These are phyloP conservation scores for Leptopilina syphax DNA, from an alignment of 2,888 invertebrate species.

Conservation along the genomic window DNA sequence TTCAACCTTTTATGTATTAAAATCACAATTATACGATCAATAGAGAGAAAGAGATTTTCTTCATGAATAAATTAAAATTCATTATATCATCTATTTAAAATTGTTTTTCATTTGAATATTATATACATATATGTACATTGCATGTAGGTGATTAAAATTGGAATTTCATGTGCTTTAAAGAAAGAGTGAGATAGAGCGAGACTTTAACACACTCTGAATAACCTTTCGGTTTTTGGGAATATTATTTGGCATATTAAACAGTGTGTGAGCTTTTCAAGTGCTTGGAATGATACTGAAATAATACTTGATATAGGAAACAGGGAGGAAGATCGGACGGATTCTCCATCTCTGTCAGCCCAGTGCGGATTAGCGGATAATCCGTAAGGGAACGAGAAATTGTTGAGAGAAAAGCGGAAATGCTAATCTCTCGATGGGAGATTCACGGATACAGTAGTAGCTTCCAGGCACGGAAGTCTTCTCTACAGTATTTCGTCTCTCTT, in stretches of 20 bases:
- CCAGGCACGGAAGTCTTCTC: slow-evolving; percentile 57
- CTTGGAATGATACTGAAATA: slow-evolving; percentile 72
- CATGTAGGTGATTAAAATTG: background rate
- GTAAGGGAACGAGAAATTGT: slow-evolving; percentile 73
- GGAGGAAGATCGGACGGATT: slow-evolving; percentile 65
- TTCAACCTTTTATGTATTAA: background rate
- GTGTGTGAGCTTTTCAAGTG: slow-evolving; percentile 58
- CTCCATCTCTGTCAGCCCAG: slow-evolving; percentile 58
- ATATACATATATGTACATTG: background rate
- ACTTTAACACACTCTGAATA: slow-evolving; percentile 16
- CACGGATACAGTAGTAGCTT: slow-evolving; percentile 62
- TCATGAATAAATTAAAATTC: no score
- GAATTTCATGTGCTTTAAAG: background rate
- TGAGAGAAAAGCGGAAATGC: slow-evolving; percentile 76
- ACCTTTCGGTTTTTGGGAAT: slow-evolving; percentile 40
- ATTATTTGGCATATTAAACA: slow-evolving; percentile 41
- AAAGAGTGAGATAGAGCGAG: background rate
- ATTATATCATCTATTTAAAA: no score
- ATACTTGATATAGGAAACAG: slow-evolving; percentile 73
- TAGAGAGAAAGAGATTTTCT: no score
- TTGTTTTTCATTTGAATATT: no score
- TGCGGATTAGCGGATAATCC: slow-evolving; percentile 75
- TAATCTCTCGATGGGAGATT: slow-evolving; percentile 76
- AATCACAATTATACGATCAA: background rate
- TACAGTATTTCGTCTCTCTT: slow-evolving; percentile 53